Base-by-base conservation (phyloP, 35 echinoderm and acorn worm genomes). In the Heliocidaris tuberculata region DNA sequence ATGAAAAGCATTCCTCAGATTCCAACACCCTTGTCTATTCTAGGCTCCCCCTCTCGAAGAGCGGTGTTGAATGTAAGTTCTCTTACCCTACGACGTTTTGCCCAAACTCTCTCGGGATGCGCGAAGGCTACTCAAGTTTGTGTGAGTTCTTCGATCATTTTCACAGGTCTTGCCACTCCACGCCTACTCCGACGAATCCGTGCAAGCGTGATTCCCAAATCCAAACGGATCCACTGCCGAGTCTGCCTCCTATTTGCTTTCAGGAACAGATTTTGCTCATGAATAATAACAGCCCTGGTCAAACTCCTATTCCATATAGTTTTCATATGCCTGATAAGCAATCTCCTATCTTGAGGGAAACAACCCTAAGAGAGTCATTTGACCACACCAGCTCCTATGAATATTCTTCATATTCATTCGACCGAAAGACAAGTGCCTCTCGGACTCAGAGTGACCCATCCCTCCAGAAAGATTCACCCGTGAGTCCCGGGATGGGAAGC, bases 151-250 rank as follows among this genome's bases (percentile, higher is more conserved):
- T 78, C 27, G 65, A 78, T 78, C 65, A 78, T 19, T n/a, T 78
- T 78, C 65, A 78, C 27, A 78, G 65, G 21, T n/a, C 6, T 19
- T 78, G 19, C 65, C 65, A 17, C 27, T n/a, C 65, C 52, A 13
- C 52, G 52, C 11, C 52, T 56, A 56, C 52, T 15, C 52, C 9
- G 10, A 56, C 52, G 27, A 78, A 27, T n/a, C 65, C 65, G 0
- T n/a, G 65, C 17, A 78, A 78, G 65, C 65, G 65, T 78, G 65
- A 78, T 78, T 78, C 65, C 65, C 65, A 78, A 78, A 78, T 78
- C 27, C 65, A 78, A 78, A 78, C 65, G 65, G 65, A 78, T 24
- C 65, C 65, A 78, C 65, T 78, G 27, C 65, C 65, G 17, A 78
- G 27, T n/a, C 65, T 78, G 19, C 65, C 65, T n/a, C 65, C 65